A percentile compares a stretch with the other conserved stretches of the same genome.
phyloP scores from a whole-genome alignment of 2,797 vertebrate species.

The Anabas testudineus region DNA sequence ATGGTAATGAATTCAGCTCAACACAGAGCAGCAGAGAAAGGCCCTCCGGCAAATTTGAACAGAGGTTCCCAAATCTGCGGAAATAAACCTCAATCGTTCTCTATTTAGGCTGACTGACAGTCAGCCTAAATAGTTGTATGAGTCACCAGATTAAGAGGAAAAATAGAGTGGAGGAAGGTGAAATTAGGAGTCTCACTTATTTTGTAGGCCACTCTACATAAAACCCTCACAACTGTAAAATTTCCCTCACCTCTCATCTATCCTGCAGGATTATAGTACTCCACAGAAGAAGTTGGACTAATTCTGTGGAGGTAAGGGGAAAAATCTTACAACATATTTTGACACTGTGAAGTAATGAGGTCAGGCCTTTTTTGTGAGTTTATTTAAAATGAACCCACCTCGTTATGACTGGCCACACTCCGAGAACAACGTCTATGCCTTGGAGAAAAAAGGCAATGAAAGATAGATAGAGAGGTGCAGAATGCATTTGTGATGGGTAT shows the following conservation, averaged over 20 bases:
- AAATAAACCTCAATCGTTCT: constrained; percentile 75
- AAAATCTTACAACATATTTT: neutral
- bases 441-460: constrained; percentile 10
- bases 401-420: constrained; percentile 1
- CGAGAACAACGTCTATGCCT: neutral
- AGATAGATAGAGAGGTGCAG: constrained; percentile 29
- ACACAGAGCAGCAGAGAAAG: constrained; percentile 58
- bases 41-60: constrained; percentile 72
- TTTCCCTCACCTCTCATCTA: constrained; percentile 25
- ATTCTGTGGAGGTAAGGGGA: constrained; percentile 7
- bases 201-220: constrained; percentile 57
- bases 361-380: neutral
- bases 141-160: constrained; percentile 62
- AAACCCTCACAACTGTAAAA: constrained; percentile 54
- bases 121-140: constrained; percentile 68
- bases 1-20: constrained; percentile 74
- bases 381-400: neutral
- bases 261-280: constrained; percentile 44
- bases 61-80: constrained; percentile 74
- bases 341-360: neutral
- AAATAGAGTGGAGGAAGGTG: constrained; percentile 62
- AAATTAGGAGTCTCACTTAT: constrained; percentile 64
- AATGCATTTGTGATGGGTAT: constrained; percentile 11
- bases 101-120: constrained; percentile 75
- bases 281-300: constrained; percentile 13